phyloP scores from a whole-genome alignment of 35 echinoderm and acorn worm species.

The Ophioderma brevispina region DNA sequence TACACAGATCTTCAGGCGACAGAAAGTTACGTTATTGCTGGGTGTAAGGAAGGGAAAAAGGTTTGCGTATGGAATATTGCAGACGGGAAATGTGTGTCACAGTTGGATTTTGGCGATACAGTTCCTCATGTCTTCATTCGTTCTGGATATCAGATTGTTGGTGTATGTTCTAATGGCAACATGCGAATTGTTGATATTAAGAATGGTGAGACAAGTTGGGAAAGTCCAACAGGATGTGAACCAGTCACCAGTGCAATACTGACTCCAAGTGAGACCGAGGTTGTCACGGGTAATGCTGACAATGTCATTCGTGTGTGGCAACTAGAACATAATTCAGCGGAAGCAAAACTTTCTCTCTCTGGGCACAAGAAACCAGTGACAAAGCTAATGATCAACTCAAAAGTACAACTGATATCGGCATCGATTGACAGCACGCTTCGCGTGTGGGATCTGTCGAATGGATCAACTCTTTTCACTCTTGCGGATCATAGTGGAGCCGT shows the following conservation, averaged over 20 bases:
- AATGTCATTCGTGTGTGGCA: constrained; percentile 32
- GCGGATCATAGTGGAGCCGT: constrained; percentile 36
- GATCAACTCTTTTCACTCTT: not conserved
- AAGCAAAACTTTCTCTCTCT: not conserved
- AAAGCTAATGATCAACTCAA: not conserved
- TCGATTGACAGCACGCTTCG: not conserved
- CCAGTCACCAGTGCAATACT: not conserved
- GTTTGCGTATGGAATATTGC: constrained; percentile 51
- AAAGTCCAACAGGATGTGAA: constrained; percentile 17
- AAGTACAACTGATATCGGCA: constrained; percentile 20
- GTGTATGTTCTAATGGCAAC: constrained; percentile 47
- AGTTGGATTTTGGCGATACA: constrained; percentile 24
- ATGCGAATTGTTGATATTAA: constrained; percentile 46
- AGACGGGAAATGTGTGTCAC: constrained; percentile 1
- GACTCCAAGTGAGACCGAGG: not conserved
- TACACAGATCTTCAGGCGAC: constrained; percentile 30
- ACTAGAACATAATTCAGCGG: not conserved
- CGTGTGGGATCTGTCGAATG: constrained; percentile 33
- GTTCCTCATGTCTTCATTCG: constrained; percentile 15
- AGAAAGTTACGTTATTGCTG: constrained; percentile 12
- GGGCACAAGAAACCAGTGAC: constrained; percentile 32
- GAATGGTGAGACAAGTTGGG: constrained; percentile 16
- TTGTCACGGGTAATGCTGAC: constrained; percentile 43
- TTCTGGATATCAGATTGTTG: not conserved
- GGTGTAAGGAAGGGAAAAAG: constrained; percentile 21